Percentiles rank a stretch among this genome's conserved stretches.
phyloP scores from a whole-genome alignment of 2,888 invertebrate genomes.

The Dorcus parallelipipedus region DNA sequence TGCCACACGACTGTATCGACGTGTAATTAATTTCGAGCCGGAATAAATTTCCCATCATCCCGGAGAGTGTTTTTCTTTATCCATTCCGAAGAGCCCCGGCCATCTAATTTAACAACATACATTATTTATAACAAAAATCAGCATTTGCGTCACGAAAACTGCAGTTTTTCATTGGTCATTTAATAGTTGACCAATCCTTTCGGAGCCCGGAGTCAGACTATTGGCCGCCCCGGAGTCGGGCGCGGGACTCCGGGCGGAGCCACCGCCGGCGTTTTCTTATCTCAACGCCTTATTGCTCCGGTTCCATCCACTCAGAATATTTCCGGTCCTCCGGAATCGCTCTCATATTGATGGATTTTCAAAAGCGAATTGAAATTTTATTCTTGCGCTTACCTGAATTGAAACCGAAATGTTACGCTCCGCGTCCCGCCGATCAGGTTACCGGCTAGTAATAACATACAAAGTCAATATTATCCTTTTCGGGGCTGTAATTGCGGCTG shows the following conservation, averaged over 20 bases:
- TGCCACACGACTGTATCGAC: background rate
- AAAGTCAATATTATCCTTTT: too few relatives aligned
- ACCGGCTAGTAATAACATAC: too few relatives aligned
- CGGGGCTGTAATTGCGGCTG: too few relatives aligned
- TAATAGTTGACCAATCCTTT: constrained; percentile 47
- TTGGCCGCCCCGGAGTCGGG: constrained; percentile 41
- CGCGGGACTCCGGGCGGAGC: constrained; percentile 41
- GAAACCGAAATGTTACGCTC: background rate
- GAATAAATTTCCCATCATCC: constrained; percentile 3
- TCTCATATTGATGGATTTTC: constrained; percentile 37
- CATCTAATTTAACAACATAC: constrained; percentile 44
- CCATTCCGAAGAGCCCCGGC: constrained; percentile 15
- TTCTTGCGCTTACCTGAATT: constrained; percentile 18
- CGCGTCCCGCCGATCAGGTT: background rate
- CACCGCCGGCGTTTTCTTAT: constrained; percentile 42
- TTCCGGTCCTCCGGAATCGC: constrained; percentile 20
- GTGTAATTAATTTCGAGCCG: constrained; percentile 5
- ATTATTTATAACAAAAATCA: constrained; percentile 50
- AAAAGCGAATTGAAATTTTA: constrained; percentile 29
- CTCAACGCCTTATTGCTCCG: constrained; percentile 46
- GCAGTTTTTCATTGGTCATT: constrained; percentile 44
- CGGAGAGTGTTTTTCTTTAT: constrained; percentile 6
- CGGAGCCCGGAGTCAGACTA: constrained; percentile 35
- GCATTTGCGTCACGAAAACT: constrained; percentile 43
- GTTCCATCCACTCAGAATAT: constrained; percentile 37